Base-by-base conservation (phyloP, 2,888 invertebrate genomes). In the Odontocolon sp. region DNA sequence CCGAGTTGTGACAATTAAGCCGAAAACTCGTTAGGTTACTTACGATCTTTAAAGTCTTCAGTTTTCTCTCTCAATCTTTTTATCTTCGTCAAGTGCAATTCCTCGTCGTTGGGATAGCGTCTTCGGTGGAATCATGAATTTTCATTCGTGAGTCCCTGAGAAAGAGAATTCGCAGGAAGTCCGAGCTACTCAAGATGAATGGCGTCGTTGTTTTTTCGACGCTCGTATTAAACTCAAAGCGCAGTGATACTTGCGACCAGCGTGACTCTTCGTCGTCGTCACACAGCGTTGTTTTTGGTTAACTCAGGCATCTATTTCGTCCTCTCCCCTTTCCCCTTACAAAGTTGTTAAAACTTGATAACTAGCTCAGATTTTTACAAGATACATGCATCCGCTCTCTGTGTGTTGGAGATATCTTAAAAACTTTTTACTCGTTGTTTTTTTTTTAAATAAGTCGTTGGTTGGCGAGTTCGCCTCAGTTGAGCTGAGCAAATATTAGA, bases 371-470 rank as follows among this genome's bases (percentile, higher is more conserved):
- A 66, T 70, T 78, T 69, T 71, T 64, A 63, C 75, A 61, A 61
- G 70, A 54, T 42, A 16, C 26, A 26, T 42, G 54, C 40, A 59
- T 61, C 31, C 23, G 57, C 38, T 18, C 4, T 40, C 23, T 40
- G 28, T 69, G 63, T 63, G 50, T 54, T 38, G 11, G 56, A 38
- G 64, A 66, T 40, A 23, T 52, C 18, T 33, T 33, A 14, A 74
- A 64, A 69, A 77, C 52, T 67, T 68, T 50, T 67, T 73, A 79
- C 79, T 77, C 16, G 54, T 77, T 68, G 69, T 69, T 64, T 50
- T 69, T 23, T 23, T 36, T 36, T 47, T 64, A 31, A 16, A 14
- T 26, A 56, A 16, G 28, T 54, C 61, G 54, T 68, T 63, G 47
- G 56, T 40, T 47, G 31, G 28, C 14, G 14, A 3, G 38, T 59